Evolutionary conservation across 1,140 invertebrate species (phyloP).

Genomic region (Cydia strobilella): DNA sequence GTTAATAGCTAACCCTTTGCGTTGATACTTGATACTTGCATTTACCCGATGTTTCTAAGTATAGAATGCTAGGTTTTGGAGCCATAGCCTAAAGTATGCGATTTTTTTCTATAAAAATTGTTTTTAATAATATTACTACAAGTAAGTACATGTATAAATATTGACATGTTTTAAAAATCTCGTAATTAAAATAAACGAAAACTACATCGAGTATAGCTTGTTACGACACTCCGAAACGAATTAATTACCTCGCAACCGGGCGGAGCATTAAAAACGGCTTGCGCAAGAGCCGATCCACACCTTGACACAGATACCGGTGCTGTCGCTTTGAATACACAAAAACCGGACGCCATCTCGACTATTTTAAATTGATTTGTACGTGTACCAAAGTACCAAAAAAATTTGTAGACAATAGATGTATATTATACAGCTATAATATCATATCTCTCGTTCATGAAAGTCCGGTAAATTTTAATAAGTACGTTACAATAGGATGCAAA

Average conservation of each 20-base stretch:
- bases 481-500: no score
- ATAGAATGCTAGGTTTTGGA: background rate
- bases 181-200: constrained; percentile 65
- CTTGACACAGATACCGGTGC: constrained; percentile 75
- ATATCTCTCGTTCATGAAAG: background rate
- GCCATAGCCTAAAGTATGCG: no score
- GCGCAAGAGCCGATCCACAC: constrained; percentile 77
- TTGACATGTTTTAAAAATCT: background rate
- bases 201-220: constrained; percentile 66
- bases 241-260: constrained; percentile 78
- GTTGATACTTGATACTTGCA: background rate
- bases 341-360: constrained; percentile 75
- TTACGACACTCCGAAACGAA: constrained; percentile 78
- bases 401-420: background rate
- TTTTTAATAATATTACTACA: no score
- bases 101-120: no score
- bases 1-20: background rate
- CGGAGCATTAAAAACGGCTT: constrained; percentile 77
- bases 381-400: background rate
- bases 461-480: background rate
- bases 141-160: background rate
- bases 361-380: constrained; percentile 19
- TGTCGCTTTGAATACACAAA: constrained; percentile 80
- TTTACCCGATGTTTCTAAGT: background rate
- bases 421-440: background rate